Percentiles rank a stretch among this genome's conserved stretches.
Conservation (phyloP, 2,888 invertebrate genomes). For the Latrodectus elegans region DNA sequence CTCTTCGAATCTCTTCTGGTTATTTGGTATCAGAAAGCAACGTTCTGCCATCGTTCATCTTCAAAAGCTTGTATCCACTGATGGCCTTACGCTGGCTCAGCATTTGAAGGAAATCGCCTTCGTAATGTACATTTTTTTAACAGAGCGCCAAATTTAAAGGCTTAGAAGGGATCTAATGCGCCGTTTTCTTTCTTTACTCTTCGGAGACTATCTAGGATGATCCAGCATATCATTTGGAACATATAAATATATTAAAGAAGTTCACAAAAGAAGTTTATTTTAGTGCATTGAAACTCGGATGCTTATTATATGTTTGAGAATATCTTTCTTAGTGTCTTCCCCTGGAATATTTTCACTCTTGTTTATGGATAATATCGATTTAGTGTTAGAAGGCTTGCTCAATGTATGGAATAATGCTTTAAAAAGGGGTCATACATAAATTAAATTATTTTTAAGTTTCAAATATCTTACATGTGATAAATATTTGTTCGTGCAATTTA, state of each 20-base stretch:
- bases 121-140: background rate
- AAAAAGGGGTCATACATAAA: background rate
- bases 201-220: background rate
- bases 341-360: background rate
- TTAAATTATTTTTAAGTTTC: background rate
- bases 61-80: background rate
- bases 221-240: background rate
- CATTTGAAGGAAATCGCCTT: background rate
- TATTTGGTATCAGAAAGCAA: background rate
- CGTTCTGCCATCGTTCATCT: slow-evolving; percentile 3
- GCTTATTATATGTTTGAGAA: background rate
- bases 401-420: background rate
- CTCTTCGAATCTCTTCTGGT: background rate
- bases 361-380: background rate
- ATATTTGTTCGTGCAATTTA: no score
- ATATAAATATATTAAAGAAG: background rate
- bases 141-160: background rate
- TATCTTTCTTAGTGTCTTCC: background rate
- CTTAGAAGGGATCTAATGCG: background rate
- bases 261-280: background rate
- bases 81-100: background rate
- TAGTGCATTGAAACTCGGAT: background rate
- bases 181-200: background rate
- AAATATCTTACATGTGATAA: background rate
- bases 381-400: background rate